Percentiles rank a stretch among this genome's conserved stretches.
Evolutionary conservation across 2,797 vertebrate species (phyloP).

Genomic region (Eremophila alpestris): DNA sequence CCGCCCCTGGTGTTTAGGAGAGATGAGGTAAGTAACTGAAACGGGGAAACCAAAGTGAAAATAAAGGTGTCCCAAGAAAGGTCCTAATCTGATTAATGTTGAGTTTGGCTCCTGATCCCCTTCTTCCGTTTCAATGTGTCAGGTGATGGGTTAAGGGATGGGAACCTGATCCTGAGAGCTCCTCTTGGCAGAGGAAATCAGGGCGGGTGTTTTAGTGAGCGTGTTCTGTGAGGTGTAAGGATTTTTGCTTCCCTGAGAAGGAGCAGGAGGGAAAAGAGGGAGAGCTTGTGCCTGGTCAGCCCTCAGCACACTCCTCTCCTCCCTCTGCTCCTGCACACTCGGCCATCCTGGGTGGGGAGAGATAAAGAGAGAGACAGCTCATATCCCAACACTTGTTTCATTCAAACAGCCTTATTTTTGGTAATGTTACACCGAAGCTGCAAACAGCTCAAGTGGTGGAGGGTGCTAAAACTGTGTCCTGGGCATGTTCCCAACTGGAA

Average conservation of each 20-base stretch:
- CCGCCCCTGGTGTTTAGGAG: background rate
- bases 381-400: constrained; percentile 32
- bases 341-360: fast-evolving
- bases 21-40: constrained; percentile 47
- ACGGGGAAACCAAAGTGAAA: background rate
- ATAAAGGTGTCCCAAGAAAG: constrained; percentile 10
- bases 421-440: background rate
- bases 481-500: constrained; percentile 57
- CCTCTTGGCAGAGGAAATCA: background rate
- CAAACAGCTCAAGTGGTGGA: background rate
- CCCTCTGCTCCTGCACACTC: background rate
- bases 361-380: background rate
- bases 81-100: constrained; percentile 20
- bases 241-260: background rate
- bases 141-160: background rate
- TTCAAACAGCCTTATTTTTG: constrained; percentile 35
- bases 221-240: background rate
- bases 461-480: constrained; percentile 50
- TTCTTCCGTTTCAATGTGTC: background rate
- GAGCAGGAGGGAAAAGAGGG: background rate
- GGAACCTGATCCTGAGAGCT: constrained; percentile 1
- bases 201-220: background rate
- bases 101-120: background rate
- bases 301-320: background rate
- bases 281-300: background rate